A percentile compares a stretch with the other conserved stretches of the same genome.
Evolutionary conservation across 2,113 vertebrate genomes (phyloP).

Genomic region (Syrmaticus mikado): DNA sequence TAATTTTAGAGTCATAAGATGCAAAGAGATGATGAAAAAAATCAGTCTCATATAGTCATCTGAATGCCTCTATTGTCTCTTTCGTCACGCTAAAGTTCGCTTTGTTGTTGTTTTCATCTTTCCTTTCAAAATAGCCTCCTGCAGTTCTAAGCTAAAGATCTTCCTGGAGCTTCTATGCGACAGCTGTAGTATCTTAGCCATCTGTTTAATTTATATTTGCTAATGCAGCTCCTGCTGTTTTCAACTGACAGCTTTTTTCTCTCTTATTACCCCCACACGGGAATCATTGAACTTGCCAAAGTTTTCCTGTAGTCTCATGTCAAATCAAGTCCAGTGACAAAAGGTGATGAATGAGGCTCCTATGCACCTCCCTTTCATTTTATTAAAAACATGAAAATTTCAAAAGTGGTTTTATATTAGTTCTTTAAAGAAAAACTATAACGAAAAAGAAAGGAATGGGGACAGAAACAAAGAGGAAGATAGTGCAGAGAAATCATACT

Average conservation of each 20-base stretch:
- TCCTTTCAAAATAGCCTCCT: conserved; percentile 53
- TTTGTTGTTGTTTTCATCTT: conserved; percentile 45
- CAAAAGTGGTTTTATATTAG: neutral
- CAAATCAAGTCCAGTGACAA: conserved; percentile 61
- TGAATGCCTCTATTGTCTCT: conserved; percentile 14
- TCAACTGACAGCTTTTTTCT: conserved; percentile 68
- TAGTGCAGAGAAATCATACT: neutral
- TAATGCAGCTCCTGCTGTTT: conserved; percentile 74
- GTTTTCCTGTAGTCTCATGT: conserved; percentile 59
- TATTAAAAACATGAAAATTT: neutral
- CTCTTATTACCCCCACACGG: conserved; percentile 66
- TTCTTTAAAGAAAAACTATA: conserved; percentile 4
- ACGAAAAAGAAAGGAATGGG: neutral
- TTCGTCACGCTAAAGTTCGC: neutral
- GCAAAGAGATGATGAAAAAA: neutral
- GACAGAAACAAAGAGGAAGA: neutral
- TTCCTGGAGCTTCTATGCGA: conserved; percentile 54
- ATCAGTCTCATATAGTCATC: neutral
- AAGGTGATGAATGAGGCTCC: conserved; percentile 44
- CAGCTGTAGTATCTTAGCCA: conserved; percentile 72
- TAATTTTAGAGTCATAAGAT: neutral
- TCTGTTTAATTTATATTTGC: conserved; percentile 75
- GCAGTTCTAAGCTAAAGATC: conserved; percentile 57
- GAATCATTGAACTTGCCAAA: conserved; percentile 61
- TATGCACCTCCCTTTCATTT: conserved; percentile 14